These are phyloP conservation scores for Erythrocebus patas DNA, from an alignment of 2,113 vertebrate species.

Conservation along the genomic window DNA sequence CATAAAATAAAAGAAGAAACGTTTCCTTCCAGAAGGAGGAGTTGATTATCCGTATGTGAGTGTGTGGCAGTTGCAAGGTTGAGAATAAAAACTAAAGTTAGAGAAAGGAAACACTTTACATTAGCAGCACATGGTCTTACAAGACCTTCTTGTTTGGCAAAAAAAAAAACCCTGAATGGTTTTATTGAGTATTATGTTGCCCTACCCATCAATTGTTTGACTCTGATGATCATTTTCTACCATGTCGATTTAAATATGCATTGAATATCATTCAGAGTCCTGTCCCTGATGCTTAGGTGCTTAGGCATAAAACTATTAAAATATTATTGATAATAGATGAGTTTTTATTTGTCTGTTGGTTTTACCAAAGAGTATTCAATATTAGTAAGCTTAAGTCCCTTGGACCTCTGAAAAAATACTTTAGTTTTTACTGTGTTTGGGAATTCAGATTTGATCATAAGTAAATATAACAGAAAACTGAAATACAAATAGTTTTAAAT, in stretches of 20 bases:
- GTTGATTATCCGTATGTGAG: not conserved
- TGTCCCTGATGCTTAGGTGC: not conserved
- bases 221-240: not conserved
- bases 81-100: not conserved
- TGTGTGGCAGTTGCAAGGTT: not conserved
- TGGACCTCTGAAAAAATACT: not conserved
- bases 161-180: not conserved
- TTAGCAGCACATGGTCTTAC: not conserved
- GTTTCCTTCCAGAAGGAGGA: not conserved
- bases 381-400: not conserved
- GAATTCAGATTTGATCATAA: not conserved
- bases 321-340: not conserved
- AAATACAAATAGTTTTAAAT: not conserved
- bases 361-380: not conserved
- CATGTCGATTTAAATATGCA: not conserved
- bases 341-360: not conserved
- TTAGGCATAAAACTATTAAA: not conserved
- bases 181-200: not conserved
- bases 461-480: not conserved
- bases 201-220: not conserved
- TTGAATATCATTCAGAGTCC: not conserved
- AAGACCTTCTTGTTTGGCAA: not conserved
- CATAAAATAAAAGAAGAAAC: not conserved
- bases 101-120: not conserved
- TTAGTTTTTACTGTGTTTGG: not conserved